Evolutionary conservation across 2,797 vertebrate genomes (phyloP).

Genomic region (Acanthurus leucopareius): DNA sequence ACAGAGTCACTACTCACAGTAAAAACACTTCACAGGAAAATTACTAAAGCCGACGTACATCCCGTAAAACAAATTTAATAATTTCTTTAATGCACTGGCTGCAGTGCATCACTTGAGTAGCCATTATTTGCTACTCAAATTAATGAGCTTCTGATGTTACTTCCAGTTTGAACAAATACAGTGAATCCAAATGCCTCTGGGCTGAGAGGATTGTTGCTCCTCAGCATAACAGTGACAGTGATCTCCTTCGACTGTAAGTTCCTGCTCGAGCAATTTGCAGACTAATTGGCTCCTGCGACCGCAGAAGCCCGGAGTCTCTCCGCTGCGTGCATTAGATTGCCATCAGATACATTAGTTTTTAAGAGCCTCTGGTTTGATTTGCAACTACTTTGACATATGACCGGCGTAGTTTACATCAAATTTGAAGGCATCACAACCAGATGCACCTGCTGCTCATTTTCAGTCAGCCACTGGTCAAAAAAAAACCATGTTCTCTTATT

Average conservation of each 20-base stretch:
- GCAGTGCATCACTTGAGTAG: slow-evolving; percentile 1
- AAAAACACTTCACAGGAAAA: not conserved
- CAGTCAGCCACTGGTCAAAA: not conserved
- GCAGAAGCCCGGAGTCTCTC: slow-evolving; percentile 1
- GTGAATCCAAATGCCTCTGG: slow-evolving; percentile 5
- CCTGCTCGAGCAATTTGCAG: slow-evolving; percentile 34
- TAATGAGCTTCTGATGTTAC: slow-evolving; percentile 38
- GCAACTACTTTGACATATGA: not conserved
- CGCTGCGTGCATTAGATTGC: slow-evolving; percentile 35
- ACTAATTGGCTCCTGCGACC: slow-evolving; percentile 38
- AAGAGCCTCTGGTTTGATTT: slow-evolving; percentile 4
- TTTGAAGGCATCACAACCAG: not conserved
- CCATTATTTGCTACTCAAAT: slow-evolving; percentile 37
- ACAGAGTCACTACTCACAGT: not conserved
- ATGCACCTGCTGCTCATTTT: not conserved
- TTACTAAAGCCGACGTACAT: not conserved
- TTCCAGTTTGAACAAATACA: slow-evolving; percentile 27
- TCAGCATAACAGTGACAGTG: slow-evolving; percentile 25
- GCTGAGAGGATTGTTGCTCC: not conserved
- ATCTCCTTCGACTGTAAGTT: slow-evolving; percentile 9
- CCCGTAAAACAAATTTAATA: not conserved
- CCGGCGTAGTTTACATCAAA: not conserved
- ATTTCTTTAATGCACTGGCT: not conserved
- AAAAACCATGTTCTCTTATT: not conserved
- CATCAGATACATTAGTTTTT: slow-evolving; percentile 21